These are phyloP conservation scores for Litocranius walleri DNA, from an alignment of 2,113 vertebrate species.

Conservation along the genomic window DNA sequence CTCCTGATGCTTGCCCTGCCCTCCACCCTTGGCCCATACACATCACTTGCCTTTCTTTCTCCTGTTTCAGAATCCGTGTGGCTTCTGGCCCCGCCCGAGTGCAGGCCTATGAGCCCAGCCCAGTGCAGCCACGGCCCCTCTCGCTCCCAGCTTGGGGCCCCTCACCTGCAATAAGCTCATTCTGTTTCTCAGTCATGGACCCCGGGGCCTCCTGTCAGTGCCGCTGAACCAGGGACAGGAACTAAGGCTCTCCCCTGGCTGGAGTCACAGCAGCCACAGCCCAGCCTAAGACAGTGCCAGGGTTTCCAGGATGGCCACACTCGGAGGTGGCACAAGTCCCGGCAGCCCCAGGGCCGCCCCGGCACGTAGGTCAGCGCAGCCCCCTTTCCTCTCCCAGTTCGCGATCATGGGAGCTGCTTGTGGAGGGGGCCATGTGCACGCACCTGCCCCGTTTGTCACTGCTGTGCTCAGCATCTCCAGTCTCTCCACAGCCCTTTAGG, in stretches of 20 bases:
- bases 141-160: background rate
- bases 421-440: background rate
- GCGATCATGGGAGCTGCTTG: rapidly evolving
- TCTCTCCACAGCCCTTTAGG: background rate
- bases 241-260: background rate
- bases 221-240: background rate
- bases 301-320: background rate
- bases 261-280: background rate
- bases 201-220: background rate
- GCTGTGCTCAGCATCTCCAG: background rate
- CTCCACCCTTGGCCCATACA: background rate
- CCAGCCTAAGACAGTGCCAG: background rate
- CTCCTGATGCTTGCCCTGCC: background rate
- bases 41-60: background rate
- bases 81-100: background rate
- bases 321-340: background rate
- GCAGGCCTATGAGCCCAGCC: background rate
- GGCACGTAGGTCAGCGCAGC: background rate
- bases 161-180: background rate
- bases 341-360: background rate
- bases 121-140: background rate
- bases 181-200: background rate
- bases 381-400: background rate
- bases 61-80: background rate
- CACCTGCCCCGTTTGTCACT: background rate